A percentile compares a stretch with the other conserved stretches of the same genome.
Conservation (phyloP, 2,113 vertebrate genomes). For the Tragelaphus scriptus region DNA sequence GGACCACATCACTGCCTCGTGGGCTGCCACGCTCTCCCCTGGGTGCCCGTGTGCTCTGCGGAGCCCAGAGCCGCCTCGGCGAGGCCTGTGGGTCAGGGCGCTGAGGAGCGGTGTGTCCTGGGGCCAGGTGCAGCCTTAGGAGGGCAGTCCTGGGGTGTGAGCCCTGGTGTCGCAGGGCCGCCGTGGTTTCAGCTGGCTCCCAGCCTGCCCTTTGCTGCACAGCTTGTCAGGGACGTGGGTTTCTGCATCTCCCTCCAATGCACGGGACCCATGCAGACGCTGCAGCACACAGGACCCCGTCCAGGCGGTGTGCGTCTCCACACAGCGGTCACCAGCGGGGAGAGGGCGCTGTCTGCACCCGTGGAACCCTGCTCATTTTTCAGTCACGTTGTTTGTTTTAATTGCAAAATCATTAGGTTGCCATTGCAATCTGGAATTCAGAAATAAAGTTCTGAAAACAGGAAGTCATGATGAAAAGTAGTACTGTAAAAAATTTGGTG, state of each 20-base stretch:
- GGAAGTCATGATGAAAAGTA: not conserved
- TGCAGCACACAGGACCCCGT: not conserved
- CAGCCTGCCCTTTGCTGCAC: not conserved
- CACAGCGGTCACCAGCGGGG: accelerated
- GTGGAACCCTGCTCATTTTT: not conserved
- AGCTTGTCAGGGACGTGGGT: too few relatives aligned
- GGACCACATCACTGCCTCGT: not conserved
- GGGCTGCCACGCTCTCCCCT: accelerated
- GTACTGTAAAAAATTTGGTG: not conserved
- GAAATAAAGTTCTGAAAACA: not conserved
- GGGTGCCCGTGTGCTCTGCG: too few relatives aligned
- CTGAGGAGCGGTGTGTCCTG: not conserved
- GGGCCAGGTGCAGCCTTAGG: not conserved
- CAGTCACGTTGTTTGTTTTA: not conserved
- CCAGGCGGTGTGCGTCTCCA: not conserved
- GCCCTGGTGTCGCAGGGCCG: accelerated
- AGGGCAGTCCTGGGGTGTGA: not conserved
- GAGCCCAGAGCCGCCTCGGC: not conserved
- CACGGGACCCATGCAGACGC: not conserved
- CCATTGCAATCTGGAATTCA: not conserved
- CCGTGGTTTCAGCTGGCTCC: accelerated
- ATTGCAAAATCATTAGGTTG: not conserved
- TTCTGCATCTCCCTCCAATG: too few relatives aligned
- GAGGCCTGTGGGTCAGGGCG: not conserved
- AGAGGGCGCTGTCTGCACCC: not conserved